Percentiles rank a stretch among this genome's conserved stretches.
These are phyloP conservation scores for Opisthocomus hoazin DNA, from an alignment of 2,113 vertebrate genomes.

Conservation along the genomic window DNA sequence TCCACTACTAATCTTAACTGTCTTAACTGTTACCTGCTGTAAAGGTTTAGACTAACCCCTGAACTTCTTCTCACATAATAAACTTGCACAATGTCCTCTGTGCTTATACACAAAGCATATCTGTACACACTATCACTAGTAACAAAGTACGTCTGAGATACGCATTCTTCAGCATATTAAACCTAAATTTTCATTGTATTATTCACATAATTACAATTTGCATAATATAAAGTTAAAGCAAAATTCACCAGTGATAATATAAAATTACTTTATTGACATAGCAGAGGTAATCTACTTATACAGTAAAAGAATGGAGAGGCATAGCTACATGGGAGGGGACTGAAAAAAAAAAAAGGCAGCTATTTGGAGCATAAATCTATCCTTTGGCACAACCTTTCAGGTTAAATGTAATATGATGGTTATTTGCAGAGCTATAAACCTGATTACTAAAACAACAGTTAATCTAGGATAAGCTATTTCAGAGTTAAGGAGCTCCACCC, in stretches of 20 bases:
- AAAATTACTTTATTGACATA: background rate
- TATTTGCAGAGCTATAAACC: constrained; percentile 1
- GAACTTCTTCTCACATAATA: background rate
- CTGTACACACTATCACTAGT: background rate
- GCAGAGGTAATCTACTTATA: background rate
- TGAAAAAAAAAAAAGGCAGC: background rate
- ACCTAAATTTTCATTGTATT: background rate
- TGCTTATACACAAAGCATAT: background rate
- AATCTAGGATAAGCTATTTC: constrained; percentile 24
- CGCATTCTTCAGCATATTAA: background rate
- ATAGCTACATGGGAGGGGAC: background rate
- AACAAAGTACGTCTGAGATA: background rate
- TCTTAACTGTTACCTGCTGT: background rate
- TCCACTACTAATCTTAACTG: background rate
- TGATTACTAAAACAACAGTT: constrained; percentile 18
- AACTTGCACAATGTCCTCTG: background rate
- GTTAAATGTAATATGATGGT: background rate
- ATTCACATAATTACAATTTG: background rate
- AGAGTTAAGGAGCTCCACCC: background rate
- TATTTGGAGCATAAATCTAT: background rate
- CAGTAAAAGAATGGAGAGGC: background rate
- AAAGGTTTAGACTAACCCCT: background rate
- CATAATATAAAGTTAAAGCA: background rate
- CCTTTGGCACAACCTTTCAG: background rate
- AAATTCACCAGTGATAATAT: background rate